phyloP scores from a whole-genome alignment of 1,140 invertebrate species.

The Sitophilus oryzae region DNA sequence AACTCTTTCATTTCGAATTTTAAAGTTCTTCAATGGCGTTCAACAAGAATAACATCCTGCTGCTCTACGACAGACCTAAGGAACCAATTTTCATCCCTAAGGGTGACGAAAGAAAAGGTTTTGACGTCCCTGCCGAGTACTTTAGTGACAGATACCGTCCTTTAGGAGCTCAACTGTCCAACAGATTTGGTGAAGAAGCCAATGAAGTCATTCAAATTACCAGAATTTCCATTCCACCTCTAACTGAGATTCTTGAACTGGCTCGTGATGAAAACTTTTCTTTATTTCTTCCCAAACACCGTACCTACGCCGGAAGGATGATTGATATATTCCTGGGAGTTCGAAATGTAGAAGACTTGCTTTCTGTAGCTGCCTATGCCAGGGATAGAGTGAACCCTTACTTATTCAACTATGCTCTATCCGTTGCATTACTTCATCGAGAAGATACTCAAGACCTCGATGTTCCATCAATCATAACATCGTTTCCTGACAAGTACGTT shows the following conservation, averaged over 20 bases:
- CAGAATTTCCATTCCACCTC: slow-evolving; percentile 61
- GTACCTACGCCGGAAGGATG: slow-evolving; percentile 58
- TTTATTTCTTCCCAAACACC: slow-evolving; percentile 66
- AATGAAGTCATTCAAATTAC: slow-evolving; percentile 52
- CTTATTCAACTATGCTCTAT: slow-evolving; percentile 70
- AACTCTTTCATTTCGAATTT: too few relatives aligned
- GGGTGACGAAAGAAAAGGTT: slow-evolving; percentile 50
- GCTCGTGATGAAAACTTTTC: slow-evolving; percentile 65
- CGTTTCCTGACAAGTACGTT: slow-evolving; percentile 73
- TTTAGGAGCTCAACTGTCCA: neutral
- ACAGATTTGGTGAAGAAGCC: slow-evolving; percentile 54
- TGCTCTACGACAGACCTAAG: slow-evolving; percentile 65
- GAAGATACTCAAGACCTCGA: slow-evolving; percentile 64
- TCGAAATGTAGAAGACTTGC: slow-evolving; percentile 55
- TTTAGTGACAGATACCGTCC: slow-evolving; percentile 17
- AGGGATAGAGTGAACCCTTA: slow-evolving; percentile 69
- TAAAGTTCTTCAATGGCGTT: neutral
- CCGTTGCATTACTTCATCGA: slow-evolving; percentile 68
- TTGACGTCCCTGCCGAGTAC: slow-evolving; percentile 53
- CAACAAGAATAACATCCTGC: slow-evolving; percentile 43
- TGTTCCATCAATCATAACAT: slow-evolving; percentile 61
- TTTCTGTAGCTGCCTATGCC: slow-evolving; percentile 62
- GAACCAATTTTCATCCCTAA: slow-evolving; percentile 64
- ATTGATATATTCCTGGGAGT: slow-evolving; percentile 67
- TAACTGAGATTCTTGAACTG: slow-evolving; percentile 58